These are phyloP conservation scores for Amiota communis DNA, from an alignment of 2,888 invertebrate species.

Conservation along the genomic window DNA sequence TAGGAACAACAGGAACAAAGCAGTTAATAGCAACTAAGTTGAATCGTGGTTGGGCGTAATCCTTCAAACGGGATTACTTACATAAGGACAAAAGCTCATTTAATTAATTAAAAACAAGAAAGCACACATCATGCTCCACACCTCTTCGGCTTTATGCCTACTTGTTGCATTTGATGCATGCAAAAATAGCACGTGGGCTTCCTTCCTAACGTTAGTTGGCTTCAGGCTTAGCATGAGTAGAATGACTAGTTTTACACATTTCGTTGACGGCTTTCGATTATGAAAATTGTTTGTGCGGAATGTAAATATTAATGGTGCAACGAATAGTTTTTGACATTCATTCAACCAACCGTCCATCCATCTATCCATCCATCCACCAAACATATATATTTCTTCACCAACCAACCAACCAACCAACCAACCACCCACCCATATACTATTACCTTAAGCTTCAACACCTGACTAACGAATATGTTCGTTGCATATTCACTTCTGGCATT, in stretches of 20 bases:
- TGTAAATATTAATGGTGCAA: background rate
- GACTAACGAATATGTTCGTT: too few relatives aligned
- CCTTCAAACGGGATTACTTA: background rate
- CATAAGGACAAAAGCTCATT: conserved; percentile 22
- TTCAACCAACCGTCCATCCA: too few relatives aligned
- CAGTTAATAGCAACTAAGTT: too few relatives aligned
- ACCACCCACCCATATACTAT: too few relatives aligned
- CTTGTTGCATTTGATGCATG: background rate
- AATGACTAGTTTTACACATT: background rate
- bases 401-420: background rate
- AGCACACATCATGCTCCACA: too few relatives aligned
- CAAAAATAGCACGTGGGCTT: background rate
- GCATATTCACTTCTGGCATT: too few relatives aligned
- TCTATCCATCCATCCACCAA: background rate
- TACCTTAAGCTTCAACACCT: too few relatives aligned
- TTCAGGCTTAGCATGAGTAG: background rate
- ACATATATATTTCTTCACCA: background rate
- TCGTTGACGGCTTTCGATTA: background rate
- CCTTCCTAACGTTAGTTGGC: too few relatives aligned
- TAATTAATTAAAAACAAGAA: conserved; percentile 14
- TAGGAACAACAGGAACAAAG: too few relatives aligned
- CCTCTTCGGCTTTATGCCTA: too few relatives aligned
- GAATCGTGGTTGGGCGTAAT: background rate
- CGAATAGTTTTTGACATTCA: background rate
- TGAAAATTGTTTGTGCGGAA: background rate